phyloP scores from a whole-genome alignment of 2,113 vertebrate species.

The Monarcha castaneiventris region DNA sequence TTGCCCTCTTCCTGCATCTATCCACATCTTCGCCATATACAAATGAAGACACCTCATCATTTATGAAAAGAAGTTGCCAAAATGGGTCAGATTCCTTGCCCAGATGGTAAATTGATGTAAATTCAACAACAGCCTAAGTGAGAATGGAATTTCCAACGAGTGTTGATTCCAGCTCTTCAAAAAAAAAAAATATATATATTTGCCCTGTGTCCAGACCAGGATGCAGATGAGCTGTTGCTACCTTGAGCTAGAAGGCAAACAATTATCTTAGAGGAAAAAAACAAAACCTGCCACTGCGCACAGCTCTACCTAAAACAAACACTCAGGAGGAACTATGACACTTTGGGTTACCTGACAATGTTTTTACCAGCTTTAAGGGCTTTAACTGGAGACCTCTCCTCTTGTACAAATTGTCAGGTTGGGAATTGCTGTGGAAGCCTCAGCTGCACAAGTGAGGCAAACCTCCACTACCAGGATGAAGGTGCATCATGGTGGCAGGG shows the following conservation, averaged over 20 bases:
- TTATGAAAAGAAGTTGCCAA: not conserved
- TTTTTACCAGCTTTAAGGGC: not conserved
- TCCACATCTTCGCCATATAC: not conserved
- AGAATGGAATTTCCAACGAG: not conserved
- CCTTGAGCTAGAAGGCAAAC: not conserved
- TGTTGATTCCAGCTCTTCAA: not conserved
- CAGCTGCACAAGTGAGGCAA: not conserved
- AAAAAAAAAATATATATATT: not conserved
- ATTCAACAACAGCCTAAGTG: not conserved
- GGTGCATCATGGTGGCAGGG: not conserved
- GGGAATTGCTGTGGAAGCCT: not conserved
- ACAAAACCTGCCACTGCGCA: not conserved
- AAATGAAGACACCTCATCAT: not conserved
- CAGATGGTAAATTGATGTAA: not conserved
- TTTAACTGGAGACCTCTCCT: not conserved
- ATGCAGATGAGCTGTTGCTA: not conserved
- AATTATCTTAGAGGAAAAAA: not conserved
- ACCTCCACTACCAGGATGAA: not conserved
- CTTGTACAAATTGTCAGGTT: not conserved
- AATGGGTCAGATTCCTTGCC: not conserved
- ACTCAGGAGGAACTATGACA: not conserved
- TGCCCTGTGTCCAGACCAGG: not conserved
- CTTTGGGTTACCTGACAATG: not conserved
- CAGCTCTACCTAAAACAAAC: not conserved
- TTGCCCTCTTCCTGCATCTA: not conserved